Percentiles rank a stretch among this genome's conserved stretches.
Evolutionary conservation across 2,797 vertebrate species (phyloP).

Genomic region (Ambastaia sidthimunki): DNA sequence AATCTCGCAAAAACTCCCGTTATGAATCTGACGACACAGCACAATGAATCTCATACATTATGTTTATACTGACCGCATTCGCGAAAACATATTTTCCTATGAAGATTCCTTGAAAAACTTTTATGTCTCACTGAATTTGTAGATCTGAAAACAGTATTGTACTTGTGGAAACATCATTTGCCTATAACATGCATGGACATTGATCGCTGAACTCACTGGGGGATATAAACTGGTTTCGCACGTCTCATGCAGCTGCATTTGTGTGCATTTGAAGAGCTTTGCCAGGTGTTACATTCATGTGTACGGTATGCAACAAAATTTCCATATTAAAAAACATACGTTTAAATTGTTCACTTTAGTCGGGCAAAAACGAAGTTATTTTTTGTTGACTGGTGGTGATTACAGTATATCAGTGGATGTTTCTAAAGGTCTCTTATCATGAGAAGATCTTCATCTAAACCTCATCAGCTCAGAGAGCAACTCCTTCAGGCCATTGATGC

Average conservation of each 20-base stretch:
- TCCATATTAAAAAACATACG: not conserved
- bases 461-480: slow-evolving; percentile 93
- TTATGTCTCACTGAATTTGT: not conserved
- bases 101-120: too few species aligned
- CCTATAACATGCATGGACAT: not conserved
- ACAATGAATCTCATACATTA: too few species aligned
- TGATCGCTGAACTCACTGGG: not conserved
- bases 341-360: not conserved
- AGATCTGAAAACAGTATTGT: not conserved
- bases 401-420: not conserved
- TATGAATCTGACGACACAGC: too few species aligned
- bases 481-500: slow-evolving; percentile 93
- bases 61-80: too few species aligned
- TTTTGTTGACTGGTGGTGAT: not conserved
- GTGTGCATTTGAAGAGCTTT: not conserved
- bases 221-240: slow-evolving; percentile 6
- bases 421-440: slow-evolving; percentile 78
- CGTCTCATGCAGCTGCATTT: not conserved
- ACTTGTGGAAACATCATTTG: not conserved
- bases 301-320: not conserved
- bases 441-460: slow-evolving; percentile 90
- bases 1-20: too few species aligned
- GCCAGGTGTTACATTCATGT: not conserved
- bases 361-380: not conserved
- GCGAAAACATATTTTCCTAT: too few species aligned